A percentile compares a stretch with the other conserved stretches of the same genome.
These are phyloP conservation scores for Drosophila insularis DNA, from an alignment of 1,140 invertebrate species.

Conservation along the genomic window DNA sequence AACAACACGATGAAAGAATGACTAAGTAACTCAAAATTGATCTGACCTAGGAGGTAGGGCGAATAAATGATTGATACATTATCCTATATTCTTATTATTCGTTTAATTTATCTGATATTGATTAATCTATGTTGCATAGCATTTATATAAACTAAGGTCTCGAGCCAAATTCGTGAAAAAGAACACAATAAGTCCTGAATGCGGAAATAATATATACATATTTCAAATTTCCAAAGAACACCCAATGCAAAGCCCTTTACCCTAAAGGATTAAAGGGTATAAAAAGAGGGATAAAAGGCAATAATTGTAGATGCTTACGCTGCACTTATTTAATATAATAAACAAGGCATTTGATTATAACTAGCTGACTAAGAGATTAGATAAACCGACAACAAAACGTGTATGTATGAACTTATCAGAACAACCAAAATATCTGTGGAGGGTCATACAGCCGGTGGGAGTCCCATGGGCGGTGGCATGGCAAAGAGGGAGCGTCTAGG, in stretches of 20 bases:
- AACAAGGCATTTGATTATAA: constrained; percentile 43
- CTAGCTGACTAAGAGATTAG: constrained; percentile 49
- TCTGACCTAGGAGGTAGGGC: too few species aligned
- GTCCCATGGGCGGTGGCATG: neutral
- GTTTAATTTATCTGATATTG: too few species aligned
- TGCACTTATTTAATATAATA: constrained; percentile 24
- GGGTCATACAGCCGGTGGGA: neutral
- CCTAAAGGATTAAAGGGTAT: neutral
- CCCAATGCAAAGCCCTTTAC: neutral
- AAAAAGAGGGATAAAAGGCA: neutral
- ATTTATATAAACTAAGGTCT: too few species aligned
- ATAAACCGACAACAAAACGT: constrained; percentile 29
- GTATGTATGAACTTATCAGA: neutral
- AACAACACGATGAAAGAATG: too few species aligned
- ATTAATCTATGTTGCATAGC: too few species aligned
- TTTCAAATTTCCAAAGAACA: neutral
- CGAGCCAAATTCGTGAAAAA: too few species aligned
- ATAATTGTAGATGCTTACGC: neutral
- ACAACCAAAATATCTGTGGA: neutral
- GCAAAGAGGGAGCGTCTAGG: neutral
- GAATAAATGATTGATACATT: too few species aligned
- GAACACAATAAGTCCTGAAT: too few species aligned
- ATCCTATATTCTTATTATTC: too few species aligned
- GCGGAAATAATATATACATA: neutral
- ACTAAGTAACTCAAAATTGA: too few species aligned